A percentile compares a stretch with the other conserved stretches of the same genome.
These are phyloP conservation scores for Lindbergichthys nudifrons DNA, from an alignment of 2,797 vertebrate species.

Conservation along the genomic window DNA sequence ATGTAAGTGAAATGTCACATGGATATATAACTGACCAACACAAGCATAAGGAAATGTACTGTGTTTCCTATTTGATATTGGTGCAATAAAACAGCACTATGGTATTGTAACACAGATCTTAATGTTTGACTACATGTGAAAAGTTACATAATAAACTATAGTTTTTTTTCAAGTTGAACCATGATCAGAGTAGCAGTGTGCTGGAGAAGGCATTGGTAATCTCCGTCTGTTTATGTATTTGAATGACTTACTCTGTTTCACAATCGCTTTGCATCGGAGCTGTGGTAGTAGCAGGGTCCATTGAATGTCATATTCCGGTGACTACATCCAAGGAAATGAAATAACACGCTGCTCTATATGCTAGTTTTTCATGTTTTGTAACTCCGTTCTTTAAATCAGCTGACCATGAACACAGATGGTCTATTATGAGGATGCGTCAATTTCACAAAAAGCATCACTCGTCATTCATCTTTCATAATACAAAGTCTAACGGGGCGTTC, in stretches of 20 bases:
- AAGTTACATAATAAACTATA: neutral
- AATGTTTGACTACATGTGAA: neutral
- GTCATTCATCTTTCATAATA: no score
- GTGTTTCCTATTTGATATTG: neutral
- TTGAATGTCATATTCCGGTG: slow-evolving; percentile 56
- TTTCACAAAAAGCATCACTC: no score
- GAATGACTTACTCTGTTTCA: slow-evolving; percentile 81
- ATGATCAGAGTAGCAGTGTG: neutral
- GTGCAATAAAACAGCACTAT: neutral
- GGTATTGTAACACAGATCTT: neutral
- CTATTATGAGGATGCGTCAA: accelerated
- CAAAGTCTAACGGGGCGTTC: no score
- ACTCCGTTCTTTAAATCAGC: slow-evolving; percentile 51
- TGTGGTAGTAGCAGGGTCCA: slow-evolving; percentile 60
- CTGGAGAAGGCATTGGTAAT: neutral
- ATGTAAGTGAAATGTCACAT: no score
- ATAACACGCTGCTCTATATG: accelerated
- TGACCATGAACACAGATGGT: slow-evolving; percentile 59
- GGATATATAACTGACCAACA: neutral
- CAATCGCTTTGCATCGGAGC: slow-evolving; percentile 73
- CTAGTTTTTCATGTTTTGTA: slow-evolving; percentile 65
- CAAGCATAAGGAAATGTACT: neutral
- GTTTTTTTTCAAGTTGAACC: neutral
- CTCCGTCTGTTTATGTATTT: neutral
- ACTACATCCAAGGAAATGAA: neutral